These are phyloP conservation scores for Nemotelus pantherinus DNA, from an alignment of 2,888 invertebrate genomes.

Conservation along the genomic window DNA sequence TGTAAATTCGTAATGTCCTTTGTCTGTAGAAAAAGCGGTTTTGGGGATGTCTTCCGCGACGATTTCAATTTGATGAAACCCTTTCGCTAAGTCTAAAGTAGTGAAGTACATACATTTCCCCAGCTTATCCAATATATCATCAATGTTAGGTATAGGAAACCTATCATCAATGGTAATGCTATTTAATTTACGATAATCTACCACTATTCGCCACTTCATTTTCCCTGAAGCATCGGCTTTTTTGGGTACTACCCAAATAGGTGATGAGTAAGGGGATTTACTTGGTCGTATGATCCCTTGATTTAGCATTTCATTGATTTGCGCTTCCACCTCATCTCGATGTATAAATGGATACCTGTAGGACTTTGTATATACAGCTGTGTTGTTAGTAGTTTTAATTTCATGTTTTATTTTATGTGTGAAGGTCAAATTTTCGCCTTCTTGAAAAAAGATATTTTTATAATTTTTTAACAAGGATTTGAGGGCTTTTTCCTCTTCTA, in stretches of 20 bases:
- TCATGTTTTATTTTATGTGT: conserved; percentile 29
- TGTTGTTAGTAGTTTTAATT: conserved; percentile 11
- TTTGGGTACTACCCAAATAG: conserved; percentile 26
- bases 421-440: conserved; percentile 26
- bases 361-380: conserved; percentile 18
- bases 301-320: conserved; percentile 26
- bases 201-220: conserved; percentile 32
- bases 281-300: conserved; percentile 25
- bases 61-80: conserved; percentile 43
- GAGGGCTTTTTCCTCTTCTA: not conserved
- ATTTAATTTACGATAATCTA: conserved; percentile 28
- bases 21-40: conserved; percentile 55
- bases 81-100: conserved; percentile 38
- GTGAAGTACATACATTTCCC: conserved; percentile 31
- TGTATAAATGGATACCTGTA: conserved; percentile 28
- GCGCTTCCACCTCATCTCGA: conserved; percentile 23
- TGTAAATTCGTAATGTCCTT: conserved; percentile 55
- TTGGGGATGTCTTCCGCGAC: conserved; percentile 47
- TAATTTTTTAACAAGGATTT: not conserved
- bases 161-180: conserved; percentile 32
- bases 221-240: conserved; percentile 5
- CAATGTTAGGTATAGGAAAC: conserved; percentile 33
- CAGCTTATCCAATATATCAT: conserved; percentile 49
- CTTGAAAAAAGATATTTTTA: conserved; percentile 9
- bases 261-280: conserved; percentile 31